A percentile compares a stretch with the other conserved stretches of the same genome.
phyloP scores from a whole-genome alignment of 2,888 invertebrate species.

The Drosophila pseudotakahashii region DNA sequence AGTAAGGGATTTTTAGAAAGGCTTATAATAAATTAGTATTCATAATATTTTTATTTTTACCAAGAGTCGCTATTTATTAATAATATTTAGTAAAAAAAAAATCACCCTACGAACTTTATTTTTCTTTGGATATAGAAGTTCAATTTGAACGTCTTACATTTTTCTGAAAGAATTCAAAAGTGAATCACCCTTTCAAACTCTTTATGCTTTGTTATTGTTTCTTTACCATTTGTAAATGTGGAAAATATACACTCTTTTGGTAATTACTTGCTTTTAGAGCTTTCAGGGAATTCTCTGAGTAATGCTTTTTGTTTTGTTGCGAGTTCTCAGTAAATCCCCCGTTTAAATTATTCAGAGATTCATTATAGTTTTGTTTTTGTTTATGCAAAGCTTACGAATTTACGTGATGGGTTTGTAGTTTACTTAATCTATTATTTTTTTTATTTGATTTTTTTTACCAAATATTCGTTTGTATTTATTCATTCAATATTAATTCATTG shows the following conservation, averaged over 20 bases:
- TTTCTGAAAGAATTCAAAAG: neutral
- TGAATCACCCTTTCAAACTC: neutral
- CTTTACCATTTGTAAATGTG: neutral
- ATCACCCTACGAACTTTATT: neutral
- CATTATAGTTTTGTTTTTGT: constrained; percentile 4
- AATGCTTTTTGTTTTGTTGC: neutral
- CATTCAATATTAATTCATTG: neutral
- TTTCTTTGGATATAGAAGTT: neutral
- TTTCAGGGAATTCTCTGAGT: neutral
- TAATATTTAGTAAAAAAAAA: neutral
- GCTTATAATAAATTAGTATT: neutral
- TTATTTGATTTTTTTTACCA: neutral
- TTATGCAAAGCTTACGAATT: neutral
- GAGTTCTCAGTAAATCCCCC: neutral
- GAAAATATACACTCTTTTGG: neutral
- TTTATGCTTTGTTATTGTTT: neutral
- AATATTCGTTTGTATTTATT: neutral
- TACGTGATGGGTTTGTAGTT: neutral
- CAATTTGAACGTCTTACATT: neutral
- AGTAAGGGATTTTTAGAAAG: too few species aligned
- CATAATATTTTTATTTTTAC: neutral
- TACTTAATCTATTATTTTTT: neutral
- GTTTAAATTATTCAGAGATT: neutral
- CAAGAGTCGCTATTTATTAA: too few species aligned
- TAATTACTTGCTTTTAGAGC: neutral